phyloP scores from a whole-genome alignment of 2,797 vertebrate species.

The Eulemur albifrons region DNA sequence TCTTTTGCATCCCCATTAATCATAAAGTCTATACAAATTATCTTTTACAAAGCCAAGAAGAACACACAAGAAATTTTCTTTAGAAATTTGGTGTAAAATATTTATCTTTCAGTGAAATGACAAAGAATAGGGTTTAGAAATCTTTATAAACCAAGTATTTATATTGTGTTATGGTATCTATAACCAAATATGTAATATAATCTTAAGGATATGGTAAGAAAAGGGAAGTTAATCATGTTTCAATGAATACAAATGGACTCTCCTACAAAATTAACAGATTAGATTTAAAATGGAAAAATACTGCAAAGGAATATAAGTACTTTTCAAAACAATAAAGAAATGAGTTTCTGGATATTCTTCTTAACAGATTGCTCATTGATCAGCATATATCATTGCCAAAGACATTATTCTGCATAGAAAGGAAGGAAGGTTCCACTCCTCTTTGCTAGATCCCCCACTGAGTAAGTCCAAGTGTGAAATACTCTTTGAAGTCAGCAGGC shows the following conservation, averaged over 20 bases:
- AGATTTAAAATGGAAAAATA: constrained; percentile 42
- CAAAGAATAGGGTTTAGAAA: constrained; percentile 23
- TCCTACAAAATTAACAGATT: constrained; percentile 1
- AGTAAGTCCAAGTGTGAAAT: constrained; percentile 43
- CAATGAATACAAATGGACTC: not conserved
- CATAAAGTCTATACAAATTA: constrained; percentile 18
- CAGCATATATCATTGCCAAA: not conserved
- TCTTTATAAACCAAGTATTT: not conserved
- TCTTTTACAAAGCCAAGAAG: not conserved
- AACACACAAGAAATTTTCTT: not conserved
- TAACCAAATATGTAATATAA: not conserved
- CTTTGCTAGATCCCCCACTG: not conserved
- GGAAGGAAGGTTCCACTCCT: not conserved
- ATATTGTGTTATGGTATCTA: not conserved
- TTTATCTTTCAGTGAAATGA: constrained; percentile 44
- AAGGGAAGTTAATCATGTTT: not conserved
- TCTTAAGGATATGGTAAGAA: constrained; percentile 2
- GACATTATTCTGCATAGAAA: not conserved
- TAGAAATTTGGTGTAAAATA: not conserved
- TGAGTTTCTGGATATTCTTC: not conserved
- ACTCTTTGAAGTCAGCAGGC: constrained; percentile 66
- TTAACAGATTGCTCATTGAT: not conserved
- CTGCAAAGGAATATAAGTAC: not conserved
- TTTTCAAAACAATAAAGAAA: constrained; percentile 52
- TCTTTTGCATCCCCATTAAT: not conserved